phyloP scores from a whole-genome alignment of 2,113 vertebrate genomes.

The Ophiodon elongatus region DNA sequence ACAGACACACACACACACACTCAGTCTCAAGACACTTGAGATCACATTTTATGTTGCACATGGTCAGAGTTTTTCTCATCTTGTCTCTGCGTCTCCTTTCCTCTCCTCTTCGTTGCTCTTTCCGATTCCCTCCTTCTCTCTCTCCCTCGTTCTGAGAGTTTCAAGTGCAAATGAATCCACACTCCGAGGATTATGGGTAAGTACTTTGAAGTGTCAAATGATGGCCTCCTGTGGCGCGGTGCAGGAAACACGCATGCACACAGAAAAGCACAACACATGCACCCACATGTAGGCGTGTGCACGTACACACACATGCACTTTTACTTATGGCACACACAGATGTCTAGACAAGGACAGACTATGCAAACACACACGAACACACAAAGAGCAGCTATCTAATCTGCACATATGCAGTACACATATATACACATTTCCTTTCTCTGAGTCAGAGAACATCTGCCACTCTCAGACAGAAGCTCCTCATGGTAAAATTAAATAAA shows the following conservation, averaged over 20 bases:
- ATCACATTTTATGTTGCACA: constrained; percentile 46
- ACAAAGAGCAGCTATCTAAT: background rate
- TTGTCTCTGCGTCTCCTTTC: constrained; percentile 8
- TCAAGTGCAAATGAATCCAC: constrained; percentile 78
- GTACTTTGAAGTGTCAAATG: constrained; percentile 73
- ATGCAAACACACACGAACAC: background rate
- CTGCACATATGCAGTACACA: background rate
- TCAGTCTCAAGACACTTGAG: constrained; percentile 26
- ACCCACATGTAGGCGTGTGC: background rate
- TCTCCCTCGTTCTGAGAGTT: constrained; percentile 43
- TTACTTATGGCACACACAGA: background rate
- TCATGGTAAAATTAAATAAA: background rate
- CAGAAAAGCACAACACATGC: background rate
- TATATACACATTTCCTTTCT: background rate
- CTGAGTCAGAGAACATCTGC: background rate
- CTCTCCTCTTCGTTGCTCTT: constrained; percentile 11
- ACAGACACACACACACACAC: constrained; percentile 24
- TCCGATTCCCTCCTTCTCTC: background rate
- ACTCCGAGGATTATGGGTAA: constrained; percentile 72
- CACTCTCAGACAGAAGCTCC: too few relatives aligned
- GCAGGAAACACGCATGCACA: constrained; percentile 26
- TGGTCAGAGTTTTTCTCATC: constrained; percentile 62
- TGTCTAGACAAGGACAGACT: background rate
- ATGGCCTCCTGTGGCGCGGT: constrained; percentile 58
- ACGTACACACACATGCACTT: background rate